Percentiles rank a stretch among this genome's conserved stretches.
These are phyloP conservation scores for Carassius auratus DNA, from an alignment of 2,113 vertebrate species.

Conservation along the genomic window DNA sequence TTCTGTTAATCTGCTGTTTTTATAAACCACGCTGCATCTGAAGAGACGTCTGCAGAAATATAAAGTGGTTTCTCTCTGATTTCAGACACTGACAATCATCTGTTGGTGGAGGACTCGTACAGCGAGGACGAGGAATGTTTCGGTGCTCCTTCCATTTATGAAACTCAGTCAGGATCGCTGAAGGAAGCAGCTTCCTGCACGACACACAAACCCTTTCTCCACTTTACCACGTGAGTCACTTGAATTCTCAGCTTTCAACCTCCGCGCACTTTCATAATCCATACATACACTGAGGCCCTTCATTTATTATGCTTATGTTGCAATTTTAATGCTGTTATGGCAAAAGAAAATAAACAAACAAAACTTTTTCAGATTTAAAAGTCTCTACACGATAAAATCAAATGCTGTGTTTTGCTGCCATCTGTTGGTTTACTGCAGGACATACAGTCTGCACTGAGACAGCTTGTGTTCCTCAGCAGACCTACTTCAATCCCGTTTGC, in stretches of 20 bases:
- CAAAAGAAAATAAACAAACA: background rate
- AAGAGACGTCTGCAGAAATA: background rate
- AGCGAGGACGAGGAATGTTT: slow-evolving; percentile 88
- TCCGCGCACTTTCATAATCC: background rate
- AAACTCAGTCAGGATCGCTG: slow-evolving; percentile 88
- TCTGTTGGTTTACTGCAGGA: slow-evolving; percentile 19
- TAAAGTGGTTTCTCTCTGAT: slow-evolving; percentile 42
- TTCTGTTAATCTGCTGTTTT: background rate
- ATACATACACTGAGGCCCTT: background rate
- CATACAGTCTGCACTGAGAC: background rate
- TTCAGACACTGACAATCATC: slow-evolving; percentile 83
- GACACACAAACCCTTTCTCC: slow-evolving; percentile 88
- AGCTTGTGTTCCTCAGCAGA: background rate
- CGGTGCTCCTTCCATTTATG: slow-evolving; percentile 87
- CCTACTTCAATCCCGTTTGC: slow-evolving; percentile 3
- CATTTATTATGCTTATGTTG: background rate
- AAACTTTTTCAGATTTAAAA: too few species aligned
- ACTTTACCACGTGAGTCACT: slow-evolving; percentile 89
- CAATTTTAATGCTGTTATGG: background rate
- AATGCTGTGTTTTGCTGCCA: slow-evolving; percentile 22
- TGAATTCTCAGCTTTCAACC: background rate
- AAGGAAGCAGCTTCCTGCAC: slow-evolving; percentile 83
- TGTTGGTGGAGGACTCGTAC: slow-evolving; percentile 83
- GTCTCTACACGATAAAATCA: background rate
- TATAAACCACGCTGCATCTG: background rate